These are phyloP conservation scores for Lerema accius DNA, from an alignment of 1,140 invertebrate species.

Conservation along the genomic window DNA sequence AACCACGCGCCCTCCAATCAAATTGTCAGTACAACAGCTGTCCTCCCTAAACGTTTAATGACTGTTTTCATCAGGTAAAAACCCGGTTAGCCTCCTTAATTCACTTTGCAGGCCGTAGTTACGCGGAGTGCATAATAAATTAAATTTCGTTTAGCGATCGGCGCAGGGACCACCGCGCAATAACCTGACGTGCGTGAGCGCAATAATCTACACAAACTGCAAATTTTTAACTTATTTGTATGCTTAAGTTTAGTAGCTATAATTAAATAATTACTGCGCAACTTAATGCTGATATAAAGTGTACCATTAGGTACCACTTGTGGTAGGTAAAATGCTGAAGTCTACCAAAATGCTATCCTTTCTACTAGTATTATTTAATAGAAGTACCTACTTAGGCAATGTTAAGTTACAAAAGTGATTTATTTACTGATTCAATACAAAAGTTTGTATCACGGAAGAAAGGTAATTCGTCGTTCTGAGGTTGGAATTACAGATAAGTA, in stretches of 20 bases:
- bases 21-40: background rate
- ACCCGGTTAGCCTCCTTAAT: background rate
- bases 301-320: too few relatives aligned
- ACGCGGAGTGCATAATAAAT: background rate
- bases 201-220: background rate
- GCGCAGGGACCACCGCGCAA: background rate
- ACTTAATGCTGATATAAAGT: too few relatives aligned
- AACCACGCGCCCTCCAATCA: background rate
- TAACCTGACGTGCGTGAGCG: background rate
- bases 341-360: too few relatives aligned
- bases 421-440: too few relatives aligned
- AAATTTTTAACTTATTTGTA: background rate
- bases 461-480: too few relatives aligned
- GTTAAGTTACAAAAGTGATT: too few relatives aligned
- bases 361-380: too few relatives aligned
- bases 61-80: background rate
- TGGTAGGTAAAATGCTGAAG: too few relatives aligned
- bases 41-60: background rate
- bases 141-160: background rate
- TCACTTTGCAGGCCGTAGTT: background rate
- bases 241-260: background rate
- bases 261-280: background rate
- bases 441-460: too few relatives aligned
- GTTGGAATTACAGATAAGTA: too few relatives aligned
- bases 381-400: too few relatives aligned